Evolutionary conservation across 2,113 vertebrate genomes (phyloP), one percentile per base, ranked within the genome.

Genomic region (Polypterus senegalus): DNA sequence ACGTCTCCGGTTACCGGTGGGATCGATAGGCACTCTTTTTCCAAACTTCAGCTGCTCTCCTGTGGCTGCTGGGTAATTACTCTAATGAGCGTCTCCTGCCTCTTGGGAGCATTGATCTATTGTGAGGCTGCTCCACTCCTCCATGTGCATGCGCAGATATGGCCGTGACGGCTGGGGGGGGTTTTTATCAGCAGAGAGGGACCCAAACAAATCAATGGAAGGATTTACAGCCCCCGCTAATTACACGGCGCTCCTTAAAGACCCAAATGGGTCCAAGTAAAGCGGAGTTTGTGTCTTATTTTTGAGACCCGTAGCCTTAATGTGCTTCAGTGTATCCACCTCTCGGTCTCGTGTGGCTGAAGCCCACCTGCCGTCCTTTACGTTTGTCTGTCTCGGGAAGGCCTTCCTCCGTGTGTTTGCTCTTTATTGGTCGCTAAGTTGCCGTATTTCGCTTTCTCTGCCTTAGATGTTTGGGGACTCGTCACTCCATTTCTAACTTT

Each of bases 41-140:
- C 27, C 27, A 27, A 27, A 27, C 27, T 27, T 27, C 27, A 27
- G 44, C 46, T 43, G n/a, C 55, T 10, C 11, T 45, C 47, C 60
- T 54, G 60, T 49, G 43, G 49, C 46, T 46, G 27, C 4, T 47
- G 62, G 59, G 62, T 59, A 52, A 59, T 64, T 59, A 60, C 46
- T 7, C 45, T 45, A 11, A 55, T 52, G 55, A 43, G 46, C 27
- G 11, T 44, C 65, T 27, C n/a, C 47, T 62, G 47, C 63, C 61
- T 9, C 44, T 7, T 5, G 9, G 56, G 56, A 45, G 56, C 46
- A 57, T 57, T 57, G 56, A 57, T 57, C 56, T 57, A 45, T 57
- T 27, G 7, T 11, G 56, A 44, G 56, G 9, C 27, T 45, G 56
- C 27, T 4, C 54, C 27, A 7, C 10, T 57, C 56, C 46, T 3